These are phyloP conservation scores for Trachymyrmex septentrionalis DNA, from an alignment of 1,140 invertebrate genomes.

Conservation along the genomic window DNA sequence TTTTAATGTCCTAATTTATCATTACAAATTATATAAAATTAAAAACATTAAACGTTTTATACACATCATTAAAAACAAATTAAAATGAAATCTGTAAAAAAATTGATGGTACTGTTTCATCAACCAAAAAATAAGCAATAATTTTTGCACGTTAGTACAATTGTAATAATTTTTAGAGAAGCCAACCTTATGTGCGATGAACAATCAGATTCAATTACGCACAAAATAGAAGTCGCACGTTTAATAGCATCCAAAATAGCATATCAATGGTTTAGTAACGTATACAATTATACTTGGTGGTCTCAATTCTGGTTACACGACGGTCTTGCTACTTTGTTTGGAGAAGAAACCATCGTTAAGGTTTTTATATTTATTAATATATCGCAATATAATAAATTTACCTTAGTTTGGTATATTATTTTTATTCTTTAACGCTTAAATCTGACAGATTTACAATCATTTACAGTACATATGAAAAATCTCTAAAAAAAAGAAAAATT, in stretches of 20 bases:
- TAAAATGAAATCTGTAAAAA: no score
- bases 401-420: no score
- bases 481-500: no score
- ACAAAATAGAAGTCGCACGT: slow-evolving; percentile 86
- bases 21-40: no score
- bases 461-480: no score
- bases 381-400: not conserved
- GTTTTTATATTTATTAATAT: slow-evolving; percentile 84
- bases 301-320: slow-evolving; percentile 90
- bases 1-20: no score
- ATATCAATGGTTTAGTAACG: slow-evolving; percentile 89
- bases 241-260: slow-evolving; percentile 89
- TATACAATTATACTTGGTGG: slow-evolving; percentile 87
- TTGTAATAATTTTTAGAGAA: slow-evolving; percentile 5
- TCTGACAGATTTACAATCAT: no score
- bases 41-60: not conserved
- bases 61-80: not conserved
- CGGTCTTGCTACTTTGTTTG: slow-evolving; percentile 90
- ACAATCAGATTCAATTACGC: slow-evolving; percentile 83
- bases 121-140: not conserved
- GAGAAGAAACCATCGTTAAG: slow-evolving; percentile 89
- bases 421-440: no score
- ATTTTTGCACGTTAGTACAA: not conserved
- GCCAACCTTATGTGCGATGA: slow-evolving; percentile 18
- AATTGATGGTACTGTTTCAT: not conserved